Evolutionary conservation across 2,797 vertebrate genomes (phyloP), one percentile per base, ranked within the genome.

Genomic region (Karalla daura): DNA sequence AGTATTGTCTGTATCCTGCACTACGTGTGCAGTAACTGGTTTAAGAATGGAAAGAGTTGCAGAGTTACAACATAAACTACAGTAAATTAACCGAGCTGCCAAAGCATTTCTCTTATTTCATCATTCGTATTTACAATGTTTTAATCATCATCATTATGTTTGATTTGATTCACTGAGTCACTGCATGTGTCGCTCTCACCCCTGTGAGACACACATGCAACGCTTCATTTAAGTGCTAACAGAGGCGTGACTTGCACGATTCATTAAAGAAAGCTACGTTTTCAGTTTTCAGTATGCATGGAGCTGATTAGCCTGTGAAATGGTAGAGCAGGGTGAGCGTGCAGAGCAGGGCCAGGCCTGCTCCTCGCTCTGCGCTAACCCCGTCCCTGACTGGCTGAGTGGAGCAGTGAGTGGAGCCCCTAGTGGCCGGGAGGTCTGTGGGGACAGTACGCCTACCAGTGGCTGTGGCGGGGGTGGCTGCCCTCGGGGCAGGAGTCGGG

Each of bases 381-480:
- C 40, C 60, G 64, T 56, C 39, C 47, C 78, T 35, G 5, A 33
- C 41, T 1, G 68, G 45, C 32, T n/a, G 53, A 67, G 61, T 43
- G 36, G 51, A 52, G 53, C 25, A 24, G 55, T 47, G 8, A 13
- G 15, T 4, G 40, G n/a, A n/a, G 23, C 72, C 37, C 23, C 27
- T 59, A 56, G 53, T 44, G 9, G 40, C 24, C 30, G 58, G 49
- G 24, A 72, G 41, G 70, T 70, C 46, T 58, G 73, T 74, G 35
- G 83, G 66, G 64, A 68, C 79, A 56, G 83, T 44, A 33, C 66
- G 83, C 87, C 86, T 91, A 86, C 78, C 83, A 54, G 86, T 75
- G 41, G 80, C 79, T 52, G 79, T 44, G 45, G 56, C 53, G 1
- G 77, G 45, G 33, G 79, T 78, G 28, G 84, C 64, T 51, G 70